These are phyloP conservation scores for Ramazzottius varieornatus DNA, from an alignment of 2,888 invertebrate genomes.

Conservation along the genomic window DNA sequence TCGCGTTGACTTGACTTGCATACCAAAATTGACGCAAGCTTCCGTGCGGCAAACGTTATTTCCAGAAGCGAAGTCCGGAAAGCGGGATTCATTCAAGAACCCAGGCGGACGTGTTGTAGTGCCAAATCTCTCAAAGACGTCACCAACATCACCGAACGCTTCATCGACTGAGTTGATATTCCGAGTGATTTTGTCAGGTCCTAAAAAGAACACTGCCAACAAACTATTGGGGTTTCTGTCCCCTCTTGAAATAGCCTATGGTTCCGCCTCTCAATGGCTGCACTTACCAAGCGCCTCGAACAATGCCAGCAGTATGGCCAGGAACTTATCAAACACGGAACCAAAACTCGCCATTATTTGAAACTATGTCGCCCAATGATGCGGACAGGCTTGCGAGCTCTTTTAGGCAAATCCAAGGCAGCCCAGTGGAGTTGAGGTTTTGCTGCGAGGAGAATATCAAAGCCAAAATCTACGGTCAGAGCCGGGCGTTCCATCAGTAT, in stretches of 20 bases:
- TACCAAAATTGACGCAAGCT: too few species aligned
- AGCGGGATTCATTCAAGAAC: background rate
- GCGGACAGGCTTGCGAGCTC: too few species aligned
- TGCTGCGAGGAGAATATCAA: too few species aligned
- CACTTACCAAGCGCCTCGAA: background rate
- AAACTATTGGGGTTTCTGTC: too few species aligned
- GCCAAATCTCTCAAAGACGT: background rate
- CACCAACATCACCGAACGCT: background rate
- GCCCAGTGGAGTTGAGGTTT: too few species aligned
- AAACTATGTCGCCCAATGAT: too few species aligned
- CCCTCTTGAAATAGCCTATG: background rate
- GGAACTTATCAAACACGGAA: background rate
- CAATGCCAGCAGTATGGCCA: background rate
- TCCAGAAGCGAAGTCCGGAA: background rate
- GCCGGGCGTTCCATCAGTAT: too few species aligned
- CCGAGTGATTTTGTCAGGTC: background rate
- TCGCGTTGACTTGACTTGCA: too few species aligned
- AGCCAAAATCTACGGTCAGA: too few species aligned
- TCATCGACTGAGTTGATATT: background rate
- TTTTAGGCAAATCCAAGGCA: too few species aligned
- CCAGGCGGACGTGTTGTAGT: background rate
- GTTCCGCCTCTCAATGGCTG: background rate
- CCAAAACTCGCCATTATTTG: background rate
- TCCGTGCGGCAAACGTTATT: background rate
- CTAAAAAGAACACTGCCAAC: background rate